Evolutionary conservation across 2,113 vertebrate species (phyloP).

Genomic region (Rhegmatorhina hoffmannsi): DNA sequence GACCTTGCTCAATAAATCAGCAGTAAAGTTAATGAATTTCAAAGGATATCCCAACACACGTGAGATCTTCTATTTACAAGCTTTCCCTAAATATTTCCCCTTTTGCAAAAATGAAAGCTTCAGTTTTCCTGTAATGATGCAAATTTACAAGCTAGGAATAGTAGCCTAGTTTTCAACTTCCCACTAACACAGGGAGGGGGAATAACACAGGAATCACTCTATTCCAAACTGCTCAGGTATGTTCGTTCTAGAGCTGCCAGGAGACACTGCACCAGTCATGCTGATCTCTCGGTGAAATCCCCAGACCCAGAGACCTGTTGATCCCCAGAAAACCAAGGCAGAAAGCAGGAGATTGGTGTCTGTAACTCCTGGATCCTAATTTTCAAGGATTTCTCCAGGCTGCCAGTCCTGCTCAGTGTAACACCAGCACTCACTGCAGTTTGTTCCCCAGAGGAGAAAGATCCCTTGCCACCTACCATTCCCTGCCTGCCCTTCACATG

Average conservation of each 20-base stretch:
- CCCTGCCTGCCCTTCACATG: rapidly evolving
- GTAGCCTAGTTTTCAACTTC: background rate
- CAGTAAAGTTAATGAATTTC: background rate
- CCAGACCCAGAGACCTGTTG: background rate
- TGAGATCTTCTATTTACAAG: background rate
- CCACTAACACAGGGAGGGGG: background rate
- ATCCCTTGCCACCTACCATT: background rate
- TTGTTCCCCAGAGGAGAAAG: background rate
- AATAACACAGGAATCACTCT: background rate
- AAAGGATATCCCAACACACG: background rate
- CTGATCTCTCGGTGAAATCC: background rate
- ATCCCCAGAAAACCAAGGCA: background rate
- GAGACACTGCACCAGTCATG: background rate
- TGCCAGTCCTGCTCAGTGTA: background rate
- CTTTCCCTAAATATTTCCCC: background rate
- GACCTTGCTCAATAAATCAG: background rate
- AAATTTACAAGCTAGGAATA: background rate
- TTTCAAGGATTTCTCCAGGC: background rate
- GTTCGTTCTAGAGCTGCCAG: slow-evolving; percentile 22
- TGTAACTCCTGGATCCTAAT: background rate
- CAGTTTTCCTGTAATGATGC: background rate
- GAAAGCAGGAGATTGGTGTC: background rate
- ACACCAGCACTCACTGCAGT: rapidly evolving
- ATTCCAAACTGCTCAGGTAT: background rate
- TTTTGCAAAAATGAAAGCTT: background rate